Evolutionary conservation across 1,140 invertebrate genomes (phyloP).

Genomic region (Paramacrobiotus metropolitanus): DNA sequence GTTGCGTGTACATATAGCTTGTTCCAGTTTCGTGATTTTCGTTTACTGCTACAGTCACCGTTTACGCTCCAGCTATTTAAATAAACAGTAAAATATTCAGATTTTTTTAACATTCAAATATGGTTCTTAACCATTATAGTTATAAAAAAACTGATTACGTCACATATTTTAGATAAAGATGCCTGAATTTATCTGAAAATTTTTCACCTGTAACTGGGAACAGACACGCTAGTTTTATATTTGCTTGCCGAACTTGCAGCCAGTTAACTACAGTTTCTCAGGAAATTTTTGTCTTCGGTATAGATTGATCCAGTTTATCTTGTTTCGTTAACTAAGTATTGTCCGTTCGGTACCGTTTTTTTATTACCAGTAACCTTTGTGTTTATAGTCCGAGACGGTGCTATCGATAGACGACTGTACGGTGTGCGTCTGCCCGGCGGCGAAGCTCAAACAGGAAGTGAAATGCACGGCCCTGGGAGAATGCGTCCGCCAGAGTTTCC

Average conservation of each 20-base stretch:
- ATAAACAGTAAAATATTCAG: too few species aligned
- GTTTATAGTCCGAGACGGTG: background rate
- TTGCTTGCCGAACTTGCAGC: background rate
- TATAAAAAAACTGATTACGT: too few species aligned
- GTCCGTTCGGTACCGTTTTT: too few species aligned
- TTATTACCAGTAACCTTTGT: background rate
- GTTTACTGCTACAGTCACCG: too few species aligned
- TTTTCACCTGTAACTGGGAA: too few species aligned
- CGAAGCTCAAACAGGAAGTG: background rate
- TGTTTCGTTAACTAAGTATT: background rate
- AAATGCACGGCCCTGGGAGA: background rate
- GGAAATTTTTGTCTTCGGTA: background rate
- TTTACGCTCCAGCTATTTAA: too few species aligned
- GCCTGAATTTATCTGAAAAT: too few species aligned
- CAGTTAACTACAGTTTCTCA: background rate
- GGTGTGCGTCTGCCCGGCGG: background rate
- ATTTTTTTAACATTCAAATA: too few species aligned
- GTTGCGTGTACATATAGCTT: too few species aligned
- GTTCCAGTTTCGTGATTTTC: too few species aligned
- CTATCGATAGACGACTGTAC: background rate
- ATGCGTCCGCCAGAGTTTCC: background rate
- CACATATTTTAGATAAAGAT: too few species aligned
- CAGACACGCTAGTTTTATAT: background rate
- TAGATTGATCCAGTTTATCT: background rate
- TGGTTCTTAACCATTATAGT: too few species aligned